Evolutionary conservation across 2,888 invertebrate species (phyloP), one percentile per base, ranked within the genome.

Genomic region (Spilarctia lutea): DNA sequence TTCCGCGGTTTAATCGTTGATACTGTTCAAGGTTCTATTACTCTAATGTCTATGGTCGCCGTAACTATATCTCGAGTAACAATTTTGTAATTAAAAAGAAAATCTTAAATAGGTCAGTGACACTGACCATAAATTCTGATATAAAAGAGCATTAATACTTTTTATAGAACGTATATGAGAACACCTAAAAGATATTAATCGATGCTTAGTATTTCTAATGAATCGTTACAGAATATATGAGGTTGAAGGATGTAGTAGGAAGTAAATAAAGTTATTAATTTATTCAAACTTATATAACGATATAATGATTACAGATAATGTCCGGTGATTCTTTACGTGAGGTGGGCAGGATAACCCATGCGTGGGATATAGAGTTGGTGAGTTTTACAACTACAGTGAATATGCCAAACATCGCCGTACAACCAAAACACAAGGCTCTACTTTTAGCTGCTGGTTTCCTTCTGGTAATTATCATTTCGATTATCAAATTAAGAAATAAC

Each of bases 371-470:
- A 72, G 94, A 96, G 48, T 94, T 97, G 76, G 96, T 97, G 52
- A 97, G 97, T 85, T 98, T 98, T 87, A 97, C 97, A 71, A 97
- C 98, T 77, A 97, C 97, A 71, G 93, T 99, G 65, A 97, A 97
- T 70, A 98, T 98, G 88, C 98, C 98, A 0, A 96, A 97, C 81
- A 87, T 95, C 0, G 97, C 97, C 69, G 96, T 97, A 33, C 97
- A 98, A 86, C 97, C 97, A 2, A 97, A 97, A 84, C 96, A 98
- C 74, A 98, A 99, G 89, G 98, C 98, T 0, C 93, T 98, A 6
- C 94, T 99, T 72, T 90, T 99, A 42, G 99, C 98, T 10, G 97
- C 98, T 68, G 97, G 97, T 0, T 98, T 99, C 93, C 95, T 99
- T 75, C 94, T 99, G 97, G 99, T 98, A 96, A 84, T 75, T 78